Conservation (phyloP, 2,888 invertebrate genomes). For the Tipula unca region DNA sequence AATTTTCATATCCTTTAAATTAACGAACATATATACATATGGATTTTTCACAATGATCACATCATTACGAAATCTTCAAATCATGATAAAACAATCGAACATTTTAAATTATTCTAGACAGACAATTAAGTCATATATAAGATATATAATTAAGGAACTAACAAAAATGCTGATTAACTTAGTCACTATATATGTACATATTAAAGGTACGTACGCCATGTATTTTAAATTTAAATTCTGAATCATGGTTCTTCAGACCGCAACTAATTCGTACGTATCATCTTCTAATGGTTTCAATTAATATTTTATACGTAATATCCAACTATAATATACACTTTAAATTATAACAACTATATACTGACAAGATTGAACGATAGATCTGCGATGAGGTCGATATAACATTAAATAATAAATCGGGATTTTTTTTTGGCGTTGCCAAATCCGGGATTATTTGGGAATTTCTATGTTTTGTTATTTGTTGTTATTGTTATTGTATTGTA, state of each 20-base stretch:
- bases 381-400: neutral
- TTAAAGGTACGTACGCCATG: neutral
- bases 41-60: neutral
- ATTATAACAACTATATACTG: slow-evolving; percentile 14
- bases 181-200: neutral
- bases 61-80: neutral
- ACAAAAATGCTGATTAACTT: neutral
- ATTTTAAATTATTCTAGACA: neutral
- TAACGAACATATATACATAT: neutral
- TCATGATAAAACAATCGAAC: neutral
- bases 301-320: slow-evolving; percentile 3
- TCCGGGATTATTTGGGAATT: neutral
- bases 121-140: neutral
- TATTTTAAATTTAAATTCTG: neutral
- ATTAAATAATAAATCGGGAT: neutral
- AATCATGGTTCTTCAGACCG: neutral
- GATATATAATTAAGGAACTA: neutral
- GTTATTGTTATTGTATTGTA: neutral
- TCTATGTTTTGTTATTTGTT: neutral
- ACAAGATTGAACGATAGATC: neutral
- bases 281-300: neutral
- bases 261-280: neutral
- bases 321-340: neutral
- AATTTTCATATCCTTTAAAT: too few species aligned
- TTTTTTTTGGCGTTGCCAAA: neutral